Conservation (phyloP, 2,113 vertebrate genomes). For the Pollachius pollachius region DNA sequence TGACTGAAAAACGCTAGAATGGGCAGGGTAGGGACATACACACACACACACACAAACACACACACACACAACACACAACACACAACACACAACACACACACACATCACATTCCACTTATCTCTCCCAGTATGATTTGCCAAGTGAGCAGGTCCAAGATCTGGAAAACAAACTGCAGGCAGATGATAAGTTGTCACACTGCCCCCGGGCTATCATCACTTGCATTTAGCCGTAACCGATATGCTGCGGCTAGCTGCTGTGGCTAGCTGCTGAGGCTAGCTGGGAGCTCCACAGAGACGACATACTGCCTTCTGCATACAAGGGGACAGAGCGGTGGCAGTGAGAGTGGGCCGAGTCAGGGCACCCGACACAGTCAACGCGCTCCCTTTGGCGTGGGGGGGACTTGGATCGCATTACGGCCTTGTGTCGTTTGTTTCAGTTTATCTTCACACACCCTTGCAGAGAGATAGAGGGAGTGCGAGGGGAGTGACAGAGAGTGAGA, state of each 20-base stretch:
- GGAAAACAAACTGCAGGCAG: slow-evolving; percentile 14
- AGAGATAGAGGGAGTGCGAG: background rate
- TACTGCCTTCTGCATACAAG: background rate
- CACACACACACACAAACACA: background rate
- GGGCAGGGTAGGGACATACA: no score
- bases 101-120: background rate
- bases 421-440: slow-evolving; percentile 14
- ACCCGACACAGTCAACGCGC: no score
- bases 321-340: background rate
- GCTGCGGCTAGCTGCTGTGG: background rate
- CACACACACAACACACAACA: background rate
- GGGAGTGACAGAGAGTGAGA: no score
- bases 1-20: no score
- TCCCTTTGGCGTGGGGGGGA: no score
- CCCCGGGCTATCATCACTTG: slow-evolving; percentile 13
- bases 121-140: slow-evolving; percentile 25
- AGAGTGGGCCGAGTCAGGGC: no score
- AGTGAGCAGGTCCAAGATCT: slow-evolving; percentile 8
- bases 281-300: background rate
- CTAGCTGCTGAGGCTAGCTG: no score
- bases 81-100: background rate
- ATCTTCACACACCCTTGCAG: slow-evolving; percentile 24
- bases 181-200: slow-evolving; percentile 17
- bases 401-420: no score
- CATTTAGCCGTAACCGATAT: slow-evolving; percentile 15